phyloP scores from a whole-genome alignment of 2,888 invertebrate species.

The Cryptosula pallasiana region DNA sequence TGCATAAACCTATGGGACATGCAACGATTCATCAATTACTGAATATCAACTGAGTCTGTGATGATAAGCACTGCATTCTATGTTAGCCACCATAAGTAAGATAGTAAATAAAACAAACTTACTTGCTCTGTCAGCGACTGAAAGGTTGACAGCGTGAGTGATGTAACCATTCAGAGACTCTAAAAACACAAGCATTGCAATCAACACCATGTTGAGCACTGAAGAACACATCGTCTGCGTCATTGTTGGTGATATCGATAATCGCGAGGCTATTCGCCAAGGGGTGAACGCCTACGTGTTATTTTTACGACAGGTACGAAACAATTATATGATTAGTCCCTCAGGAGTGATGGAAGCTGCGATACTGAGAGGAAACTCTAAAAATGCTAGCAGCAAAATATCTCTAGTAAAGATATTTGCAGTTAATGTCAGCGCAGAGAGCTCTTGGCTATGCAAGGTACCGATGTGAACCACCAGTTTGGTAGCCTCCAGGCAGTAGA shows the following conservation, averaged over 20 bases:
- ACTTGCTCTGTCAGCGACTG: slow-evolving; percentile 12
- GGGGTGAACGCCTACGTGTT: neutral
- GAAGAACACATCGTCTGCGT: neutral
- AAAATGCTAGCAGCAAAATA: neutral
- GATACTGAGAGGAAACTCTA: neutral
- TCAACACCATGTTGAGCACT: neutral
- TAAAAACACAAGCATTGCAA: slow-evolving; percentile 1
- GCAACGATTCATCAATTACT: too few relatives aligned
- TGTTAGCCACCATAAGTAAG: neutral
- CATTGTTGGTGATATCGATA: neutral
- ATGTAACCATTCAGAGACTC: neutral
- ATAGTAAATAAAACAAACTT: neutral
- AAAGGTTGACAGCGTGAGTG: neutral
- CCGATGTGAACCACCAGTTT: too few relatives aligned
- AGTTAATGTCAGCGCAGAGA: neutral
- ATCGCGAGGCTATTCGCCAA: neutral
- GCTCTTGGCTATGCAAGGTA: too few relatives aligned
- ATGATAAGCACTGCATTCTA: neutral
- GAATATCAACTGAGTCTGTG: too few relatives aligned
- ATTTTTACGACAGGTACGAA: neutral
- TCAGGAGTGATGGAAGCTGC: neutral
- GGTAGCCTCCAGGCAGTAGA: too few relatives aligned
- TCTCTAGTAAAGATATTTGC: neutral
- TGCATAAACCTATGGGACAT: too few relatives aligned
- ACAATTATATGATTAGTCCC: neutral